Conservation (phyloP, 2,888 invertebrate species). For the Nebria brevicollis region DNA sequence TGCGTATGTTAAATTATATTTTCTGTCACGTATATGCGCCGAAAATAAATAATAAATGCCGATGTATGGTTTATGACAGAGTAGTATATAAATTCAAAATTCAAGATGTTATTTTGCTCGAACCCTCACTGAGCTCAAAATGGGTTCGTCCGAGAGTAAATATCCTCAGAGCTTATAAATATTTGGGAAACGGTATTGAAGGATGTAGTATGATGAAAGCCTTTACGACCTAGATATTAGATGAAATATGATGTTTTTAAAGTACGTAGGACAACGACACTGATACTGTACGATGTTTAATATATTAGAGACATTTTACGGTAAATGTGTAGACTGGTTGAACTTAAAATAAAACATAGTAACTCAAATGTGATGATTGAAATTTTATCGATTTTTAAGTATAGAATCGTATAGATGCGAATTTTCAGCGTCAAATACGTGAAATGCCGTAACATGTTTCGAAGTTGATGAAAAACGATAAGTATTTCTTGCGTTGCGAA, state of each 20-base stretch:
- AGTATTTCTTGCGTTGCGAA: neutral
- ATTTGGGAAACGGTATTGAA: neutral
- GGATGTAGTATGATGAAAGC: neutral
- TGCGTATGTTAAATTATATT: neutral
- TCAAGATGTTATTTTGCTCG: neutral
- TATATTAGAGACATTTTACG: neutral
- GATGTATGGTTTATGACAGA: neutral
- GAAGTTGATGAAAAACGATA: neutral
- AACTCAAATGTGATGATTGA: neutral
- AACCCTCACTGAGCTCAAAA: neutral
- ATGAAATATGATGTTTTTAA: neutral
- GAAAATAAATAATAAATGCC: neutral
- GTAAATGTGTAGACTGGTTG: neutral
- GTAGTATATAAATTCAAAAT: neutral
- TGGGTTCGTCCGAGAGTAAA: neutral
- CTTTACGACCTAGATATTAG: neutral
- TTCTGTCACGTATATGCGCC: neutral
- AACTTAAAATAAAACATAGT: neutral
- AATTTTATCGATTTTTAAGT: neutral
- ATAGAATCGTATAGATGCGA: neutral
- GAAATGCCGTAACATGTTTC: neutral
- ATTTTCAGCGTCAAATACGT: neutral
- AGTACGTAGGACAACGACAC: neutral
- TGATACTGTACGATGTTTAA: neutral
- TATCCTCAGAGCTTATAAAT: neutral